These are phyloP conservation scores for Drosophila anomalipes DNA, from an alignment of 2,888 invertebrate genomes.

Conservation along the genomic window DNA sequence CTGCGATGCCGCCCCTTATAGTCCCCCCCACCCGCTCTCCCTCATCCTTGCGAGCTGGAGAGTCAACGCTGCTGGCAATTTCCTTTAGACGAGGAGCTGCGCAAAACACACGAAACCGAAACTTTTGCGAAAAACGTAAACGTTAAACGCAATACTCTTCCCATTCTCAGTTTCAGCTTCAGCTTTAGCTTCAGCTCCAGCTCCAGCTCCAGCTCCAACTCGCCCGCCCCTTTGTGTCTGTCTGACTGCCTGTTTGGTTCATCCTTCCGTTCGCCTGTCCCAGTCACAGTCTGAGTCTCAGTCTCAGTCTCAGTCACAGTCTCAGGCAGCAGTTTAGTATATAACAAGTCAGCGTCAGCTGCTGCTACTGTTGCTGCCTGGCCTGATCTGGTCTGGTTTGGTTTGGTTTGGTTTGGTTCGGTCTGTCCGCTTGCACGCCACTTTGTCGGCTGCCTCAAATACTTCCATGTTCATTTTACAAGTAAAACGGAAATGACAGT, in stretches of 20 bases:
- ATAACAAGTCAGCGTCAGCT: slow-evolving; percentile 80
- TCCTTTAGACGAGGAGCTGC: slow-evolving; percentile 57
- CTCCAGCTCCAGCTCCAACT: slow-evolving; percentile 21
- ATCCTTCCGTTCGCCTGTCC: slow-evolving; percentile 68
- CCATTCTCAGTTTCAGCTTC: slow-evolving; percentile 5
- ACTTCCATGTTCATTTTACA: slow-evolving; percentile 80
- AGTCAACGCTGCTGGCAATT: slow-evolving; percentile 64
- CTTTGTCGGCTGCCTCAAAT: slow-evolving; percentile 79
- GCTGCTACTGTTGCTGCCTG: slow-evolving; percentile 41
- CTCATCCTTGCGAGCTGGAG: slow-evolving; percentile 16
- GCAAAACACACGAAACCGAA: slow-evolving; percentile 71
- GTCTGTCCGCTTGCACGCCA: slow-evolving; percentile 64
- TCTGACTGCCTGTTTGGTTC: slow-evolving; percentile 61
- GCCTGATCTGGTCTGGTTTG: slow-evolving; percentile 12
- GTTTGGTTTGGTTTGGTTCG: slow-evolving; percentile 22
- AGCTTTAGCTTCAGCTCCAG: slow-evolving; percentile 18
- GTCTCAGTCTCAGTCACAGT: slow-evolving; percentile 16
- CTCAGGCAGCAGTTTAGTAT: slow-evolving; percentile 63
- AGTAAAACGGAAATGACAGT: slow-evolving; percentile 85
- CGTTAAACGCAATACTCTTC: slow-evolving; percentile 72
- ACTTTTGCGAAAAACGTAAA: slow-evolving; percentile 72
- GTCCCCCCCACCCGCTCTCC: background rate
- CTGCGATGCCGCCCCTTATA: slow-evolving; percentile 44
- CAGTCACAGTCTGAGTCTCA: slow-evolving; percentile 26
- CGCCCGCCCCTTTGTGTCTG: slow-evolving; percentile 46